A percentile compares a stretch with the other conserved stretches of the same genome.
Conservation (phyloP, 2,888 invertebrate genomes). For the Incurvaria masculella region DNA sequence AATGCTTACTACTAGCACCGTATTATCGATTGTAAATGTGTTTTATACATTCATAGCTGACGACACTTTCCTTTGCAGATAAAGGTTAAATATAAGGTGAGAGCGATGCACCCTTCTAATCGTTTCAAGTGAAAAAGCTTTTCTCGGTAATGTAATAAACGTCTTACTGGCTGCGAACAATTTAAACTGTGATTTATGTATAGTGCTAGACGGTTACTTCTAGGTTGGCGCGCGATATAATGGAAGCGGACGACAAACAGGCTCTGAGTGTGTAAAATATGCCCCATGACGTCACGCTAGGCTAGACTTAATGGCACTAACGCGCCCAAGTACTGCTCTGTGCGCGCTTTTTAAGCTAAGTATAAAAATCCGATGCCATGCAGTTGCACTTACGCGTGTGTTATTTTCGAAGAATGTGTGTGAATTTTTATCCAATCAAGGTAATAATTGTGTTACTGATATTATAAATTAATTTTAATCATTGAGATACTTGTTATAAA, state of each 20-base stretch:
- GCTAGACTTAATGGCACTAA: constrained; percentile 32
- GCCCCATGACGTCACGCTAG: constrained; percentile 43
- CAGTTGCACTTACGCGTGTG: no score
- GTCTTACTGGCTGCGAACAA: constrained; percentile 41
- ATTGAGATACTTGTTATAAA: no score
- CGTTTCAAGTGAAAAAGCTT: constrained; percentile 34
- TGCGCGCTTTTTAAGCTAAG: background rate
- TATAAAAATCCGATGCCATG: no score
- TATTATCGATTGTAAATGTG: no score
- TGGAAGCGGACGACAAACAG: constrained; percentile 57
- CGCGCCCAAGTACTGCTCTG: background rate
- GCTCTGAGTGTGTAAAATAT: constrained; percentile 56
- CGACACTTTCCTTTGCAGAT: background rate
- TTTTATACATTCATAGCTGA: no score
- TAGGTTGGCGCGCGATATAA: constrained; percentile 52
- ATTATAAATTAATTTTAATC: no score
- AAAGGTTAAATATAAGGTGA: background rate
- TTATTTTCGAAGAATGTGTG: no score
- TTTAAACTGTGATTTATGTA: constrained; percentile 47
- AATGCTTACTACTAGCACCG: no score
- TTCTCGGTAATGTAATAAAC: constrained; percentile 40
- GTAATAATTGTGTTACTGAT: no score
- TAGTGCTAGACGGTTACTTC: constrained; percentile 45
- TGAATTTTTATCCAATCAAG: no score
- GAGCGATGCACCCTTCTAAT: background rate